Base-by-base conservation (phyloP, 2,113 vertebrate species). In the Pollimyrus isidori region DNA sequence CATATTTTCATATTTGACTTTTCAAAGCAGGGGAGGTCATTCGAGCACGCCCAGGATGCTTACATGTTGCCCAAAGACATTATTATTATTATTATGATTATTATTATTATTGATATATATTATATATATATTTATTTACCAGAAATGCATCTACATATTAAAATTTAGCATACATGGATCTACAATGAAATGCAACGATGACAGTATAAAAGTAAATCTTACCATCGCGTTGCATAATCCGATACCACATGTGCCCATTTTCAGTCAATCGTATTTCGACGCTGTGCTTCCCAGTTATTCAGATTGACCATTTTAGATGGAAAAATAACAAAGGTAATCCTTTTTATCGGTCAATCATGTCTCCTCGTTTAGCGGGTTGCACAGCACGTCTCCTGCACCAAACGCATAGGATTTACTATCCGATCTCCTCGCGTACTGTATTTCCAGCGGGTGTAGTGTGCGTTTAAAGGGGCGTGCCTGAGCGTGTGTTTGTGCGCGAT, bases 261-360 rank as follows among this genome's bases (percentile, higher is more conserved):
- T 73, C 69, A 56, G 69, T 62, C 7, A 45, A 84, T 87, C 7
- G 91, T 30, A 91, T 86, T 90, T 84, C 39, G 56, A 86, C 15
- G 89, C 89, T 65, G 91, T 90, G 93, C 80, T 88, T 91, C 91
- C 92, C 92, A 92, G 76, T 89, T 93, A 91, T 93, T 92, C 90
- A 92, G 92, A 94, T 91, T 91, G 49, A 89, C 92, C 93, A 94
- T 93, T 92, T 92, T 92, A 91, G 80, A 30, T 69, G 90, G 49
- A 73, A 87, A 92, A 21, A 87, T 49, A 30, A 11, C 89, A 58
- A 62, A 91, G 91, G 90, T 91, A 92, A 91, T 90, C 93, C 91
- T 89, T 80, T 90, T 92, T 90, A 92, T 91, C 92, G 92, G 89
- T 91, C 91, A 90, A 89, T 89, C 88, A 58, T 26, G 85, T 89